These are phyloP conservation scores for Ptilorrhoa leucosticta DNA, from an alignment of 2,113 vertebrate species.

Conservation along the genomic window DNA sequence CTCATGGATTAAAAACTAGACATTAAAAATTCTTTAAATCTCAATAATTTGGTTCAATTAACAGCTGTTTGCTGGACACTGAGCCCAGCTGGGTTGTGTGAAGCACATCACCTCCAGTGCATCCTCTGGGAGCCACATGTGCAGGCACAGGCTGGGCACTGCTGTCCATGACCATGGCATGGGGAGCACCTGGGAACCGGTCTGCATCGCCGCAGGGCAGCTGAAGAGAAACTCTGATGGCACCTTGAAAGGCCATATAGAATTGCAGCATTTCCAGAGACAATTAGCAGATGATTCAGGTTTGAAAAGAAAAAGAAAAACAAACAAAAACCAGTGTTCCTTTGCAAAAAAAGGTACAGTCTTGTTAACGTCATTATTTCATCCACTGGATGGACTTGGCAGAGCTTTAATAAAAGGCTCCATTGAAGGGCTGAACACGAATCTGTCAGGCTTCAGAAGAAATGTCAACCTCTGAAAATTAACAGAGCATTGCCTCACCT, in stretches of 20 bases:
- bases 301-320: background rate
- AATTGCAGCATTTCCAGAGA: background rate
- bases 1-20: background rate
- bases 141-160: background rate
- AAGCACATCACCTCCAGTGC: background rate
- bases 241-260: background rate
- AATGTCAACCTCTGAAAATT: background rate
- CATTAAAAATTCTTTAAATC: background rate
- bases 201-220: background rate
- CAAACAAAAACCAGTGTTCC: background rate
- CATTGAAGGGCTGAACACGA: background rate
- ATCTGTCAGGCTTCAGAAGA: background rate
- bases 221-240: background rate
- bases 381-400: background rate
- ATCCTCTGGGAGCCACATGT: accelerated
- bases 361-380: background rate
- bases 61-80: background rate
- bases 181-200: background rate
- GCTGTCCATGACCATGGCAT: accelerated
- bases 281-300: background rate
- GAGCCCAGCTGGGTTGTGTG: background rate
- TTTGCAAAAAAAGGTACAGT: background rate
- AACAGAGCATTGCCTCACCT: background rate
- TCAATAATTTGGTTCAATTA: background rate
- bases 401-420: background rate